Percentiles rank a stretch among this genome's conserved stretches.
Evolutionary conservation across 2,113 vertebrate genomes (phyloP).

Genomic region (Psilopogon haemacephalus): DNA sequence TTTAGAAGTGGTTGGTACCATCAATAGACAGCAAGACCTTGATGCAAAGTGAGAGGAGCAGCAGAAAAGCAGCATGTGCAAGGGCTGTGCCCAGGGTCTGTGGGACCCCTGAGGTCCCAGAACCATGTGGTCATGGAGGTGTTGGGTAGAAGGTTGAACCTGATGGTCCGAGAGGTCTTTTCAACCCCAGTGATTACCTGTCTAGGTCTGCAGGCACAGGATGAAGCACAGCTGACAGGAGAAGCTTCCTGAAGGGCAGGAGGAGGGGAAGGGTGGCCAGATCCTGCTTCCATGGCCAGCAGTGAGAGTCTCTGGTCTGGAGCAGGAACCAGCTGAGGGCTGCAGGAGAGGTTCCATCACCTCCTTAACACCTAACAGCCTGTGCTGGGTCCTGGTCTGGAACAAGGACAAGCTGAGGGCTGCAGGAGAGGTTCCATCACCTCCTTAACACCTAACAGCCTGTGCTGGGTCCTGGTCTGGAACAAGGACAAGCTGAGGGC

Average conservation of each 20-base stretch:
- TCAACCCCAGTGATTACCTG: fast-evolving
- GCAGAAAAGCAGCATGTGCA: fast-evolving
- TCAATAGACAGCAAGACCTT: fast-evolving
- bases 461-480: fast-evolving
- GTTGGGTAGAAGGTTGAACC: too few species aligned
- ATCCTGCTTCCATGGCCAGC: not conserved
- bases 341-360: not conserved
- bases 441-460: not conserved
- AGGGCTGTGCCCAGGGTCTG: fast-evolving
- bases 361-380: not conserved
- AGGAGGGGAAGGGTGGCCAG: not conserved
- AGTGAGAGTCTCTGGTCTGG: fast-evolving
- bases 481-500: not conserved
- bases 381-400: fast-evolving
- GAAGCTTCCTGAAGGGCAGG: too few species aligned
- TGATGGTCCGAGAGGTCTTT: too few species aligned
- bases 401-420: not conserved
- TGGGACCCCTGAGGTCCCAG: not conserved
- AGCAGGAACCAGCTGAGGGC: not conserved
- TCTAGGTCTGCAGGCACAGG: not conserved
- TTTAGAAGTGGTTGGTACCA: fast-evolving
- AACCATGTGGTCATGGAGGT: not conserved
- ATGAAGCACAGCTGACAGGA: fast-evolving
- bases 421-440: not conserved
- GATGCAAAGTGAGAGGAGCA: fast-evolving